Base-by-base conservation (phyloP, 2,797 vertebrate genomes). In the Gadopsis bispinosus region DNA sequence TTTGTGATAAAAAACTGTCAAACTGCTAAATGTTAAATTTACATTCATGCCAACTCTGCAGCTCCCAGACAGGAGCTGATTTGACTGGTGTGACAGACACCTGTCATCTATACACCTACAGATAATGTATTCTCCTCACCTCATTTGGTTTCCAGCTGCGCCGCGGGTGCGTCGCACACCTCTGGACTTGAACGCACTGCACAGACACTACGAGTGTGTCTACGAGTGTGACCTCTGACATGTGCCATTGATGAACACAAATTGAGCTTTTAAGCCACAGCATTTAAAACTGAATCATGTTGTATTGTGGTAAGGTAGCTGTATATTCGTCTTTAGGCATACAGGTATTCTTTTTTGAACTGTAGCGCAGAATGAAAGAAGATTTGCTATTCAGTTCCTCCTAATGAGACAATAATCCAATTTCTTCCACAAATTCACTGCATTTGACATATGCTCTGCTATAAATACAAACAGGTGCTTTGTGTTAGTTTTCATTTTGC, bases 391-490 rank as follows among this genome's bases (percentile, higher is more conserved):
- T 61, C 16, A 60, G 17, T 29, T 72, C n/a, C 48, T 50, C 37
- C 4, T 61, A 59, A 67, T 77, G 22, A 60, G 17, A 16, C 45
- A 58, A n/a, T 55, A 69, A 83, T 82, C 65, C 3, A 53, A 70
- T 87, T 74, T 35, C 41, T 54, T 55, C 35, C 29, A 50, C 35
- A 48, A 62, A 43, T 4, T 48, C 47, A 50, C 43, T 22, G 19
- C 7, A 47, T 66, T 68, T 84, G 81, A 73, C 77, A 69, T 79
- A 20, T 50, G 69, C 33, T 77, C 39, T 22, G 45, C 71, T 66
- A 69, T 84, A 81, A 89, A 83, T 69, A 82, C 33, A 31, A 80
- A 35, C 73, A 72, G 59, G 79, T 80, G 56, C 51, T 62, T 72
- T 64, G 72, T 63, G 22, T 75, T 76, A 20, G 56, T 77, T 86